Percentiles rank a stretch among this genome's conserved stretches.
Conservation (phyloP, 2,797 vertebrate species). For the Sebastes minor region DNA sequence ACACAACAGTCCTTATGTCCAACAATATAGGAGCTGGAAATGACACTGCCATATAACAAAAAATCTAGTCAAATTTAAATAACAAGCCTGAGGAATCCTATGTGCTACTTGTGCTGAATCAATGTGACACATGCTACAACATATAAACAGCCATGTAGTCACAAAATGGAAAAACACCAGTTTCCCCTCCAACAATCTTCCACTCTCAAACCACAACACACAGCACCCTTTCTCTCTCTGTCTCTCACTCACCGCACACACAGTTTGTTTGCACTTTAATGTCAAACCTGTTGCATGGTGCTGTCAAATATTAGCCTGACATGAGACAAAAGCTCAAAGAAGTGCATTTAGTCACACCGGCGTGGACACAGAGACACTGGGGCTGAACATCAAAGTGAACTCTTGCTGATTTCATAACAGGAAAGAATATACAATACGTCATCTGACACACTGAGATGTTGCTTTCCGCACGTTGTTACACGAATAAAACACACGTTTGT, state of each 20-base stretch:
- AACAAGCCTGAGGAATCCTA: background rate
- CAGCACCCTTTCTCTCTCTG: background rate
- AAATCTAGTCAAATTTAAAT: background rate
- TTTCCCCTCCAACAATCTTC: background rate
- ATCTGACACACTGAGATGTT: background rate
- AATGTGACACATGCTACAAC: background rate
- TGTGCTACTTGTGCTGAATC: background rate
- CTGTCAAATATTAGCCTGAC: conserved; percentile 48
- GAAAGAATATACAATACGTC: background rate
- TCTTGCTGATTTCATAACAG: conserved; percentile 24
- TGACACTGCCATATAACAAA: background rate
- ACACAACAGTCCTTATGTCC: background rate
- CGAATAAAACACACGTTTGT: background rate
- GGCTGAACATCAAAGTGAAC: conserved; percentile 25
- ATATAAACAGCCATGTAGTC: background rate
- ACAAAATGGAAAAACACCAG: conserved; percentile 11
- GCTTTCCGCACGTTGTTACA: background rate
- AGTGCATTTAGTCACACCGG: conserved; percentile 10
- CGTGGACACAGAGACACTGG: conserved; percentile 6
- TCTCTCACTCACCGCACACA: background rate
- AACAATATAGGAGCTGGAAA: background rate
- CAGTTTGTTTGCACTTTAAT: conserved; percentile 1
- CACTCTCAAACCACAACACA: background rate
- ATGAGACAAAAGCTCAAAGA: conserved; percentile 41
- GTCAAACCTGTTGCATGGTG: conserved; percentile 18